These are phyloP conservation scores for Paragorgia papillata DNA, from an alignment of 92 coral and sea anemone species.

Conservation along the genomic window DNA sequence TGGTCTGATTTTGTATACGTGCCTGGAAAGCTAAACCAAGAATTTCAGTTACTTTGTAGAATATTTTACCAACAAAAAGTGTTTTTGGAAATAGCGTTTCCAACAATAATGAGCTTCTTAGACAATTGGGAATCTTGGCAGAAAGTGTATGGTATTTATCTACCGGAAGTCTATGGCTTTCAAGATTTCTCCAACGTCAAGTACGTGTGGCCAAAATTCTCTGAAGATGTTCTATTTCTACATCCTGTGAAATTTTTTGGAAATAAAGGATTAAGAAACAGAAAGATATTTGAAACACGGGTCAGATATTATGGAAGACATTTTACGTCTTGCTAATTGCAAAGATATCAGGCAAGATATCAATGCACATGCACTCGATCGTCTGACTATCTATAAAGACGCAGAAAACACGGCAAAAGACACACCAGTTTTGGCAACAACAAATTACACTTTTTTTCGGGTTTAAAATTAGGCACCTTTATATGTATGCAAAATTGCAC, in stretches of 20 bases:
- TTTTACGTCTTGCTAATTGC: not conserved
- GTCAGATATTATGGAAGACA: not conserved
- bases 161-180: not conserved
- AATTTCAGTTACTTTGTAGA: not conserved
- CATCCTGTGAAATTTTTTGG: slow-evolving; percentile 18
- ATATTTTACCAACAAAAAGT: slow-evolving; percentile 26
- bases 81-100: slow-evolving; percentile 48
- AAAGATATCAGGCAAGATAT: no score
- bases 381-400: no score
- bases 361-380: no score
- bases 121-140: slow-evolving; percentile 8
- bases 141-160: slow-evolving; percentile 3
- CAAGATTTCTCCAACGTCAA: slow-evolving; percentile 8
- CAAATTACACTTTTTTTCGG: no score
- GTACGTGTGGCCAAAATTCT: slow-evolving; percentile 17
- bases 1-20: slow-evolving; percentile 38
- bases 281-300: not conserved
- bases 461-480: no score
- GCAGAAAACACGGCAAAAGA: no score
- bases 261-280: not conserved
- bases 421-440: no score
- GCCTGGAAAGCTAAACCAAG: slow-evolving; percentile 2
- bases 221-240: not conserved
- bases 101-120: slow-evolving; percentile 36
- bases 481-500: no score